A percentile compares a stretch with the other conserved stretches of the same genome.
Evolutionary conservation across 2,113 vertebrate species (phyloP).

Genomic region (Peromyscus leucopus): DNA sequence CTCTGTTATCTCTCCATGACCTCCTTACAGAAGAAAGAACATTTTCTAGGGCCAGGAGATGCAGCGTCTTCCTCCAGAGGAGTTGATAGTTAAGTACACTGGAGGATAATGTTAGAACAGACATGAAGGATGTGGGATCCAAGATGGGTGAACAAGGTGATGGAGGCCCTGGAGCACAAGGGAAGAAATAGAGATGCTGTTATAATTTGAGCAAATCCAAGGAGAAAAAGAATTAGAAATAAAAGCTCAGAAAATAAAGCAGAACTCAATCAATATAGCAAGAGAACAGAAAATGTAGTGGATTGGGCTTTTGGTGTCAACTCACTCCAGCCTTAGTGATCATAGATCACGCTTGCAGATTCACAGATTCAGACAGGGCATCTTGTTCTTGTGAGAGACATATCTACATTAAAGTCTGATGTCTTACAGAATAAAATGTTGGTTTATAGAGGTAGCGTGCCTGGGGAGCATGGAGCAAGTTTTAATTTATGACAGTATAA

Average conservation of each 20-base stretch:
- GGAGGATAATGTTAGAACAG: background rate
- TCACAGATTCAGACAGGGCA: background rate
- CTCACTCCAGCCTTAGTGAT: background rate
- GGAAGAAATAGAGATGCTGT: background rate
- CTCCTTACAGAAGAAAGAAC: background rate
- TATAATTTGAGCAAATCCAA: background rate
- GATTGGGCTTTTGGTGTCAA: no score
- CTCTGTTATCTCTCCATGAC: background rate
- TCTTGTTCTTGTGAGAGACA: background rate
- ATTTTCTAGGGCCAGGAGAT: background rate
- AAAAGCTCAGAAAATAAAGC: no score
- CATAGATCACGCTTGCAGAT: background rate
- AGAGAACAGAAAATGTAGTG: background rate
- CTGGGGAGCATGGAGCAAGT: background rate
- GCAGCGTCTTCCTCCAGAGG: background rate
- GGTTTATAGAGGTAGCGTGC: background rate
- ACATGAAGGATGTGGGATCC: background rate
- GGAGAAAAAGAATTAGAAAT: background rate
- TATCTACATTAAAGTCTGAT: background rate
- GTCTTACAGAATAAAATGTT: background rate
- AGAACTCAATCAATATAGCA: background rate
- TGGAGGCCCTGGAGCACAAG: background rate
- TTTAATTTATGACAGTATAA: conserved; percentile 8
- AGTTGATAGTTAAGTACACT: background rate
- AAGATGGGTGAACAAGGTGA: background rate